Conservation (phyloP, 2,113 vertebrate species). For the Halichoerus grypus region DNA sequence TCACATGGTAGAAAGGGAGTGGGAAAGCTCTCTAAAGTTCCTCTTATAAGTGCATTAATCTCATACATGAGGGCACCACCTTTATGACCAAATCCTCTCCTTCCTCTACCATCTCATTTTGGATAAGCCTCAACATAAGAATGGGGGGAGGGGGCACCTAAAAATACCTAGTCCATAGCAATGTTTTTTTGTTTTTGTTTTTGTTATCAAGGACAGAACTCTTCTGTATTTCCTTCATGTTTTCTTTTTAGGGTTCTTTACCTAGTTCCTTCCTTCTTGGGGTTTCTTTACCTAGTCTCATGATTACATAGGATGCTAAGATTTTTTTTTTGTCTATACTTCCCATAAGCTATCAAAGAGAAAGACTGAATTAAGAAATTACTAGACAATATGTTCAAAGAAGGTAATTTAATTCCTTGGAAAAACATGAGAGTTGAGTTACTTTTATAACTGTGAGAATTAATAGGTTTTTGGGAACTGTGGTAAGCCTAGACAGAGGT, state of each 20-base stretch:
- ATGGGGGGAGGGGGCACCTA: background rate
- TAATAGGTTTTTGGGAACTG: background rate
- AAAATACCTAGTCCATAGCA: background rate
- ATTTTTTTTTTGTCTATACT: background rate
- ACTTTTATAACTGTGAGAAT: background rate
- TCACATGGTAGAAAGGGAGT: background rate
- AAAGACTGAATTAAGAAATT: slow-evolving; percentile 39
- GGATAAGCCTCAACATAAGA: background rate
- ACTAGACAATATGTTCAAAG: background rate
- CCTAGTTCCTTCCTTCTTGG: background rate
- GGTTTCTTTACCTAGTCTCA: background rate
- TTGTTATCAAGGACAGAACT: background rate
- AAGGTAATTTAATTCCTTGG: background rate
- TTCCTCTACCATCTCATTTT: background rate
- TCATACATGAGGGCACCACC: background rate
- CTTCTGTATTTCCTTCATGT: background rate
- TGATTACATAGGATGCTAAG: background rate
- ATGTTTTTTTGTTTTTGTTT: background rate
- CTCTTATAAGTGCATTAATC: background rate
- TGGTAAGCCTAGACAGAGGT: background rate
- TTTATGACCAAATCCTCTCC: background rate
- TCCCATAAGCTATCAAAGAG: background rate
- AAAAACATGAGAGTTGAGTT: background rate
- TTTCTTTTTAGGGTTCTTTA: background rate
- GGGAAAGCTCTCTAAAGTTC: background rate